Percentiles rank a stretch among this genome's conserved stretches.
Conservation (phyloP, 2,888 invertebrate genomes). For the Pemphredon lugubris region DNA sequence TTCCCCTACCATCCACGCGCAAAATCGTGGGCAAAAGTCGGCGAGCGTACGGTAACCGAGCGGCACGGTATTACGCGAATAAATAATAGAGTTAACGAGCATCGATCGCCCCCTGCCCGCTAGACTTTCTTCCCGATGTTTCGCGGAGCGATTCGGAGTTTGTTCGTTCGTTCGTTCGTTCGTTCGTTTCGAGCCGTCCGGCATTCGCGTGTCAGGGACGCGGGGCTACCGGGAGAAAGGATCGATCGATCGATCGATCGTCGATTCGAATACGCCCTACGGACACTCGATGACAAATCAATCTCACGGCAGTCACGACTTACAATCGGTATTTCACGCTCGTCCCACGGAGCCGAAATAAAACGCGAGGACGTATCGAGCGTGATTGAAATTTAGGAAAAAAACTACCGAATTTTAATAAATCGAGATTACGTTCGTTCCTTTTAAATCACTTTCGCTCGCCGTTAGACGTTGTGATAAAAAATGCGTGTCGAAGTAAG, state of each 20-base stretch:
- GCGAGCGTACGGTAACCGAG: constrained; percentile 1
- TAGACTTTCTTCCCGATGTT: constrained; percentile 43
- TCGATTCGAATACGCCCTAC: constrained; percentile 21
- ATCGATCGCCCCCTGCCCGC: constrained; percentile 25
- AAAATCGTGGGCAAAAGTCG: constrained; percentile 30
- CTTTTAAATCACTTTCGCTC: no score
- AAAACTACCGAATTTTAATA: no score
- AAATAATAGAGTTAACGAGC: constrained; percentile 57
- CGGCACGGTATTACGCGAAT: constrained; percentile 29
- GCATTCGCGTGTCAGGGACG: constrained; percentile 21
- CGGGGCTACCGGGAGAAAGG: constrained; percentile 33
- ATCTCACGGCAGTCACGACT: no score
- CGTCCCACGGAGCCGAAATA: no score
- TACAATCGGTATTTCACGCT: no score
- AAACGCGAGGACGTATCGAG: no score
- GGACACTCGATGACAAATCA: constrained; percentile 7
- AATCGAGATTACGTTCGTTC: no score
- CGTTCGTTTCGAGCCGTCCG: constrained; percentile 13
- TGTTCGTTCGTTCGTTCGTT: neutral
- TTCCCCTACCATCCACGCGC: no score
- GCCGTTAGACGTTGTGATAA: no score
- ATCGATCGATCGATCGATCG: constrained; percentile 30
- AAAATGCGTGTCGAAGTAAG: no score
- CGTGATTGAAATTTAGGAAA: no score
- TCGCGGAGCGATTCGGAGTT: constrained; percentile 5